Conservation (phyloP, 2,888 invertebrate genomes). For the Hirtodrosophila histrioides region DNA sequence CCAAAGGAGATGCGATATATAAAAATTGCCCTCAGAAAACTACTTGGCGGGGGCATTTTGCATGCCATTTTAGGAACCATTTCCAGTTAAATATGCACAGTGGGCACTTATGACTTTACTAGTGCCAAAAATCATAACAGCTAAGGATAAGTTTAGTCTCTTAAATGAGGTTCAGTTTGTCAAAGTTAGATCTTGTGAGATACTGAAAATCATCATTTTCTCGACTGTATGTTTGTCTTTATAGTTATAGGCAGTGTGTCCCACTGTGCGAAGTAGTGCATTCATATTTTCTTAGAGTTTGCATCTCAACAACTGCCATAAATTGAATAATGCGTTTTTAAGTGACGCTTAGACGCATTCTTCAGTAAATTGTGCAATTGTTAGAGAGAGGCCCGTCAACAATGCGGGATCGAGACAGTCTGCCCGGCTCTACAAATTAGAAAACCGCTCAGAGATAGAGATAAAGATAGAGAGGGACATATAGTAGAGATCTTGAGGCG, state of each 20-base stretch:
- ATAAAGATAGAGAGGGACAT: conserved; percentile 6
- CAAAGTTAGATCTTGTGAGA: too few relatives aligned
- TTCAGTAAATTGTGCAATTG: conserved; percentile 80
- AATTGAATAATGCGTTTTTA: conserved; percentile 82
- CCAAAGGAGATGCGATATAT: conserved; percentile 18
- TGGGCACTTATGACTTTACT: too few relatives aligned
- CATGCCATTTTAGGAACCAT: conserved; percentile 8
- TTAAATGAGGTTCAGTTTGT: too few relatives aligned
- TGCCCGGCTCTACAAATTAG: conserved; percentile 42
- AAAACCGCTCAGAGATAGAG: conserved; percentile 36
- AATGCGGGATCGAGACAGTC: conserved; percentile 37
- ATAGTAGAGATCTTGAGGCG: conserved; percentile 49
- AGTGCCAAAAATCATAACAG: too few relatives aligned
- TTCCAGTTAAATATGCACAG: conserved; percentile 9
- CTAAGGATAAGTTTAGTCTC: too few relatives aligned
- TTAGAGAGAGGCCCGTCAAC: conserved; percentile 41
- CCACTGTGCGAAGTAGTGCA: conserved; percentile 10
- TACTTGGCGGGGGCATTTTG: not conserved
- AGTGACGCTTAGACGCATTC: conserved; percentile 82
- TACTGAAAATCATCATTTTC: too few relatives aligned
- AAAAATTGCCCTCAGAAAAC: not conserved
- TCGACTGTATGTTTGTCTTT: too few relatives aligned
- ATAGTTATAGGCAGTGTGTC: too few relatives aligned
- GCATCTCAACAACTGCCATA: conserved; percentile 46
- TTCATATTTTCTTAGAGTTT: conserved; percentile 25